Evolutionary conservation across 1,140 invertebrate species (phyloP).

Genomic region (Ceratina japonica): DNA sequence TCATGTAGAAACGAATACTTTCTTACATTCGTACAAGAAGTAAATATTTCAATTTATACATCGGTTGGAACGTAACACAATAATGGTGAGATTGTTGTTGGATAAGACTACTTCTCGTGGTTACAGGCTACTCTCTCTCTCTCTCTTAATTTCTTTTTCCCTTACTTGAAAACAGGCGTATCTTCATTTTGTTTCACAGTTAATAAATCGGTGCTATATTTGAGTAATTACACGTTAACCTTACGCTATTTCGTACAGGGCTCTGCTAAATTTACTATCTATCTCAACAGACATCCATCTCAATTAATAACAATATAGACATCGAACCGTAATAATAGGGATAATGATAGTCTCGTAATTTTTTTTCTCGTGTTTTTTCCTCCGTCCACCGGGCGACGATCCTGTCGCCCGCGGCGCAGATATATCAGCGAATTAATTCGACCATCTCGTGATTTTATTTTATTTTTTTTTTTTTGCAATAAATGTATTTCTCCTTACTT

Average conservation of each 20-base stretch:
- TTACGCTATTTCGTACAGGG: conserved; percentile 35
- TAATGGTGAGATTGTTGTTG: conserved; percentile 12
- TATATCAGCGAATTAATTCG: conserved; percentile 44
- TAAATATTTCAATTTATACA: conserved; percentile 46
- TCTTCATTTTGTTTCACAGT: conserved; percentile 22
- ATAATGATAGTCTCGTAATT: conserved; percentile 31
- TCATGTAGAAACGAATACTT: conserved; percentile 48
- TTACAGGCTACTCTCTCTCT: conserved; percentile 22
- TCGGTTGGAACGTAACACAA: conserved; percentile 30
- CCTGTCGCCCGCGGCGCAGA: conserved; percentile 24
- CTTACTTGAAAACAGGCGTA: conserved; percentile 20
- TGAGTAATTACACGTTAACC: conserved; percentile 39
- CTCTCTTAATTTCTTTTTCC: background rate
- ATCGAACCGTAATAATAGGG: conserved; percentile 38
- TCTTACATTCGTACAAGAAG: conserved; percentile 44
- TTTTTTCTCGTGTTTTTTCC: conserved; percentile 13
- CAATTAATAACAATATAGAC: conserved; percentile 47
- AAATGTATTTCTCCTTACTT: conserved; percentile 47
- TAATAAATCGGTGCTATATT: conserved; percentile 38
- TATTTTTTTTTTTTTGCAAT: conserved; percentile 51
- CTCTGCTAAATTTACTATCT: conserved; percentile 35
- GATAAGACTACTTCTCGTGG: conserved; percentile 31
- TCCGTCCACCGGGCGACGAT: background rate
- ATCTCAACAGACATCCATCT: conserved; percentile 39
- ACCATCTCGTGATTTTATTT: conserved; percentile 39